These are phyloP conservation scores for Solen grandis DNA, from an alignment of 1,140 invertebrate species.

Conservation along the genomic window DNA sequence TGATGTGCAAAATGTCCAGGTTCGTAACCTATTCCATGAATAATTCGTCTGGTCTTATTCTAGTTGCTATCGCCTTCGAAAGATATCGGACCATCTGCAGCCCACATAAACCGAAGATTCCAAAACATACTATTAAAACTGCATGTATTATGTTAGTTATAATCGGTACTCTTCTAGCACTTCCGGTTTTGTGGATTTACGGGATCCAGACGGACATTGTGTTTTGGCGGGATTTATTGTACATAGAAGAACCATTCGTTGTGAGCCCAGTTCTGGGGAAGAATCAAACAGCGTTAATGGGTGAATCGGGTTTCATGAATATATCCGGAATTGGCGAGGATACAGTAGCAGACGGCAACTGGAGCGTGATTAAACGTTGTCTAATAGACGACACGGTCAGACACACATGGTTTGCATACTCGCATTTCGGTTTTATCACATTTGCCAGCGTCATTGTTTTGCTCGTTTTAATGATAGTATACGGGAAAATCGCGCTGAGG, in stretches of 20 bases:
- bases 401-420: conserved; percentile 48
- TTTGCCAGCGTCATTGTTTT: conserved; percentile 31
- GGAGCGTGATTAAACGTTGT: conserved; percentile 29
- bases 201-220: conserved; percentile 42
- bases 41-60: conserved; percentile 45
- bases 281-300: too few relatives aligned
- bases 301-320: background rate
- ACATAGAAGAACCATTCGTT: background rate
- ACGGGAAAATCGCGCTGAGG: conserved; percentile 24
- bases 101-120: conserved; percentile 49
- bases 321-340: background rate
- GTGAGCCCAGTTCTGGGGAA: background rate
- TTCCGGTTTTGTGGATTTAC: conserved; percentile 39
- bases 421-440: conserved; percentile 50
- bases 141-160: conserved; percentile 23
- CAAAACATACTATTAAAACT: conserved; percentile 10
- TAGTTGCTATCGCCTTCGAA: conserved; percentile 39
- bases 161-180: conserved; percentile 16
- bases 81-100: conserved; percentile 37
- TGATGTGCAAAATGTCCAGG: conserved; percentile 36
- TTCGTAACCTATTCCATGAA: conserved; percentile 49
- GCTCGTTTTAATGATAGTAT: conserved; percentile 16
- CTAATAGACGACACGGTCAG: conserved; percentile 37
- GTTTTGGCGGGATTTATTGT: background rate
- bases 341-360: background rate